Percentiles rank a stretch among this genome's conserved stretches.
phyloP scores from a whole-genome alignment of 2,113 vertebrate genomes.

The Tangachromis dhanisi region DNA sequence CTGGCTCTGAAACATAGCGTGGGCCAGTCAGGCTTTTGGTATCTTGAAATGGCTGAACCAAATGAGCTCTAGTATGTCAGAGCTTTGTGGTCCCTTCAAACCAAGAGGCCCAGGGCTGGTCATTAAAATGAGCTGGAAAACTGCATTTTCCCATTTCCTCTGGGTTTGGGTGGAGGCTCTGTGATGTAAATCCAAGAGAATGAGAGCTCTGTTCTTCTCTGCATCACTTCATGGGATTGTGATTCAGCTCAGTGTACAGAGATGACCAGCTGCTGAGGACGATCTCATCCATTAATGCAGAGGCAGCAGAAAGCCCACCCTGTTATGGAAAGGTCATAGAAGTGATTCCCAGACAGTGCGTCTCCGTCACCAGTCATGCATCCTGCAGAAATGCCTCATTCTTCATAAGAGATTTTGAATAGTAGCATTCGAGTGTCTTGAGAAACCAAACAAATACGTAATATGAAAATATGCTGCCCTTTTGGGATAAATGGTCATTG shows the following conservation, averaged over 20 bases:
- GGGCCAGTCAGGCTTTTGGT: constrained; percentile 9
- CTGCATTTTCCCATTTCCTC: constrained; percentile 58
- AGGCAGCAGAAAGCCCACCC: constrained; percentile 25
- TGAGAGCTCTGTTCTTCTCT: constrained; percentile 50
- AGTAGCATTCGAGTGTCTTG: neutral
- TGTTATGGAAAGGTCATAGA: constrained; percentile 36
- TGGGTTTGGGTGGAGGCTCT: constrained; percentile 61
- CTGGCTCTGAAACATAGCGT: neutral
- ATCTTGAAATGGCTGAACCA: constrained; percentile 8
- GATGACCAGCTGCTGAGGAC: constrained; percentile 27
- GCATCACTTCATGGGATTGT: constrained; percentile 37
- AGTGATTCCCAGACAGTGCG: constrained; percentile 34
- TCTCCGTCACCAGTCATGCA: neutral
- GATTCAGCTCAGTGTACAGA: constrained; percentile 29
- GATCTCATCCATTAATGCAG: neutral
- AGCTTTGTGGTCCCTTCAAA: constrained; percentile 50
- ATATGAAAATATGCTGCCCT: neutral
- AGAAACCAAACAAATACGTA: neutral
- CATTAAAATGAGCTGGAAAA: constrained; percentile 62
- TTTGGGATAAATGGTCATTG: neutral
- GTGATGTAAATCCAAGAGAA: constrained; percentile 60
- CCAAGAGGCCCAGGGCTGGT: constrained; percentile 44
- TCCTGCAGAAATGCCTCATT: neutral
- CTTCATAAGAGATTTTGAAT: neutral
- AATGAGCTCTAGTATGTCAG: constrained; percentile 23